Percentiles rank a stretch among this genome's conserved stretches.
Evolutionary conservation across 2,888 invertebrate species (phyloP).

Genomic region (Drosophila peninsularis): DNA sequence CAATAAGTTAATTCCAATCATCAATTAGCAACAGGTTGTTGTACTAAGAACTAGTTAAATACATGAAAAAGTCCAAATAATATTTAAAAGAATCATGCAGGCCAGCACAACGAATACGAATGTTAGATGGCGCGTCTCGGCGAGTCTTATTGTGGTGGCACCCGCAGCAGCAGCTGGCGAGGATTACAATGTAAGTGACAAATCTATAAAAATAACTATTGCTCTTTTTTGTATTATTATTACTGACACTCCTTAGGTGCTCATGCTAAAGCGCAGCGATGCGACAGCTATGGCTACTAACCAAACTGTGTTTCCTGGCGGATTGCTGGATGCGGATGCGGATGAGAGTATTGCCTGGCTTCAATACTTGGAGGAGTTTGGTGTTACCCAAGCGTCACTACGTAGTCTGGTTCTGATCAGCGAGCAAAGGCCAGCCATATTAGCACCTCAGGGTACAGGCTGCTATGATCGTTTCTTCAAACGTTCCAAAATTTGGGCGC

Average conservation of each 20-base stretch:
- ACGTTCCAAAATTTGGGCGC: constrained; percentile 66
- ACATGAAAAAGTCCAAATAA: neutral
- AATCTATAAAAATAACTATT: neutral
- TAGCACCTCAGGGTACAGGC: constrained; percentile 85
- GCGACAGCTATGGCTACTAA: constrained; percentile 90
- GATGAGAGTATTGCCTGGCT: constrained; percentile 91
- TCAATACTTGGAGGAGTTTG: constrained; percentile 87
- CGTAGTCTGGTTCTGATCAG: constrained; percentile 73
- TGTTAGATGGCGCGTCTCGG: constrained; percentile 87
- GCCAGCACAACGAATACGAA: neutral
- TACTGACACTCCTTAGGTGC: constrained; percentile 57
- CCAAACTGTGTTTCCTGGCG: constrained; percentile 94
- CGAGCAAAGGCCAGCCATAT: constrained; percentile 85
- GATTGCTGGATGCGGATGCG: constrained; percentile 87
- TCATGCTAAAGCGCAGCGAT: constrained; percentile 87
- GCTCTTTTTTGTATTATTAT: neutral
- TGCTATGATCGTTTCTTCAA: constrained; percentile 82
- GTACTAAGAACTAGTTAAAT: neutral
- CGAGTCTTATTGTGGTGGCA: constrained; percentile 87
- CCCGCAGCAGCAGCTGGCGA: constrained; percentile 14
- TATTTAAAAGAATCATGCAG: constrained; percentile 1
- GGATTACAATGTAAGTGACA: constrained; percentile 62
- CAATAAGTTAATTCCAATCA: neutral
- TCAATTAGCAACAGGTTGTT: constrained; percentile 4
- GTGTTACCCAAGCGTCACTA: constrained; percentile 86